Percentiles rank a stretch among this genome's conserved stretches.
These are phyloP conservation scores for Uloborus diversus DNA, from an alignment of 1,140 invertebrate genomes.

Conservation along the genomic window DNA sequence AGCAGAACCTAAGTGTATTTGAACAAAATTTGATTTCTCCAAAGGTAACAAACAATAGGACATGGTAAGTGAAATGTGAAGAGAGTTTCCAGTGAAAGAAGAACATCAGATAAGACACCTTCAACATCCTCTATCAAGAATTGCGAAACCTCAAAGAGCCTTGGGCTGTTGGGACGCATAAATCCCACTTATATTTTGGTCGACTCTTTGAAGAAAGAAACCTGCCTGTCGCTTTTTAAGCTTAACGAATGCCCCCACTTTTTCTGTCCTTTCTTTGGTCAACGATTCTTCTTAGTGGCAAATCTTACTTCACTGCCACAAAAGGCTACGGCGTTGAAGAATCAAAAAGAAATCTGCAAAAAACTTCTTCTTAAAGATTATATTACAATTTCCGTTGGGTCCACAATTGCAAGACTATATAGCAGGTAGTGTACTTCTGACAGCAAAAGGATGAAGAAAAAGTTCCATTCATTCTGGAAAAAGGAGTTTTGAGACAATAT, in stretches of 20 bases:
- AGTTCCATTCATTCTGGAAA: background rate
- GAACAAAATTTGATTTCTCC: slow-evolving; percentile 23
- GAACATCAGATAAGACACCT: background rate
- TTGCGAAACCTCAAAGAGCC: background rate
- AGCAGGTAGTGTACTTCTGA: slow-evolving; percentile 37
- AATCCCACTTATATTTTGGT: slow-evolving; percentile 46
- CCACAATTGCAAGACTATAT: slow-evolving; percentile 25
- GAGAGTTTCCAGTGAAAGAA: background rate
- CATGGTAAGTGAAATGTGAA: background rate
- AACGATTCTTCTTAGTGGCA: background rate
- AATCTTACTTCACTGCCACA: slow-evolving; percentile 4
- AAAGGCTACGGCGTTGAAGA: slow-evolving; percentile 3
- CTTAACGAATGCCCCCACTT: slow-evolving; percentile 32
- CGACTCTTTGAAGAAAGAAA: slow-evolving; percentile 15
- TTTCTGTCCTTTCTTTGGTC: background rate
- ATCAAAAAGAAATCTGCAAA: too few relatives aligned
- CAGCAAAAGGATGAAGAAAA: background rate
- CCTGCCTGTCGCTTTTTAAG: slow-evolving; percentile 28
- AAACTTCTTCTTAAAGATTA: slow-evolving; percentile 33
- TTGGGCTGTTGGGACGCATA: slow-evolving; percentile 21
- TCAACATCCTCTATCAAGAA: background rate
- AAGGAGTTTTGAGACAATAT: background rate
- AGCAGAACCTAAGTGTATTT: background rate
- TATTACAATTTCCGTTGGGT: slow-evolving; percentile 46
- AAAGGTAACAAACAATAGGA: too few relatives aligned